Evolutionary conservation across 2,888 invertebrate species (phyloP).

Genomic region (Eupithecia subumbrata): DNA sequence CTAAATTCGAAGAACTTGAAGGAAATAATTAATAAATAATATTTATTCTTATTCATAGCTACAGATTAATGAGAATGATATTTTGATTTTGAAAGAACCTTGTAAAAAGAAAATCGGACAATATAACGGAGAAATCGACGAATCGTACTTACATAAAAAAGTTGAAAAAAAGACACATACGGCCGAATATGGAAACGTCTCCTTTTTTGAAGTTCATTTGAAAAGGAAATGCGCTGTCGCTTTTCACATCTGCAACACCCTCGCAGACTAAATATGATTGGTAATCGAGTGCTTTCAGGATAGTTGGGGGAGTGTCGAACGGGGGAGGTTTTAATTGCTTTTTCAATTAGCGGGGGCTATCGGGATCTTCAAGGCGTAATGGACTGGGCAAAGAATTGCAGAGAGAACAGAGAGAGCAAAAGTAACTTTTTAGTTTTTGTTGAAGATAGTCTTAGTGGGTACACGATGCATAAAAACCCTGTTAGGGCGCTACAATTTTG

Average conservation of each 20-base stretch:
- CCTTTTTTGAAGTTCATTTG: no score
- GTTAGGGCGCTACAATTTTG: no score
- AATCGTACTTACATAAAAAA: no score
- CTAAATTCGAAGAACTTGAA: not conserved
- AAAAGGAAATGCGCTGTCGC: not conserved
- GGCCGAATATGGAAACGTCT: no score
- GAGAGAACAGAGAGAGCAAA: slow-evolving; percentile 32
- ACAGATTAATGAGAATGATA: not conserved
- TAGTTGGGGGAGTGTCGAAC: slow-evolving; percentile 36
- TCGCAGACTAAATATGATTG: slow-evolving; percentile 52
- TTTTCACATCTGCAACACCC: not conserved
- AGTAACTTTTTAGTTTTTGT: no score
- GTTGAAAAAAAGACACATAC: no score
- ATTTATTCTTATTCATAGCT: not conserved
- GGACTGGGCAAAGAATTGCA: slow-evolving; percentile 55
- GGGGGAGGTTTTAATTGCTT: slow-evolving; percentile 70
- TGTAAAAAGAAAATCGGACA: no score
- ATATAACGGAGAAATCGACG: no score
- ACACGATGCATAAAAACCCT: no score
- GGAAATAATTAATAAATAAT: not conserved
- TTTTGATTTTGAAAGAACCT: no score
- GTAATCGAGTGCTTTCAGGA: slow-evolving; percentile 37
- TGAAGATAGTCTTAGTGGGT: no score
- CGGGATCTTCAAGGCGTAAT: slow-evolving; percentile 62
- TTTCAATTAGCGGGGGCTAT: slow-evolving; percentile 71